Evolutionary conservation across 2,113 vertebrate species (phyloP).

Genomic region (Dasypus novemcinctus): DNA sequence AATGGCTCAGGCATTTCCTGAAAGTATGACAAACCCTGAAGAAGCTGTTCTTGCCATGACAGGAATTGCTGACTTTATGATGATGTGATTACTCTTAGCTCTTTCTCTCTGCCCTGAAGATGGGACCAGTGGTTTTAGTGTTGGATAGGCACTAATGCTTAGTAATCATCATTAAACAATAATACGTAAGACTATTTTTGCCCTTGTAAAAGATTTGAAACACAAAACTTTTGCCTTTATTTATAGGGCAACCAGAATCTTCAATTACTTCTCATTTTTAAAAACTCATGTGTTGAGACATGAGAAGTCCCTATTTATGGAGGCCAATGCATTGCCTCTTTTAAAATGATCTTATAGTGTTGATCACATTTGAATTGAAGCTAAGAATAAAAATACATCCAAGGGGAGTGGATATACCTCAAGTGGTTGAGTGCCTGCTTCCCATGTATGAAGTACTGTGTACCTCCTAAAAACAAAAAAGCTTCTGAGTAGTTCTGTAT

Average conservation of each 20-base stretch:
- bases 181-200: not conserved
- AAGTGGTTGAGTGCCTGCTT: no score
- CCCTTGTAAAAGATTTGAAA: not conserved
- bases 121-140: not conserved
- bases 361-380: not conserved
- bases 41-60: not conserved
- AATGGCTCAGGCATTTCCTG: not conserved
- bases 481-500: conserved; percentile 11
- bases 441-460: no score
- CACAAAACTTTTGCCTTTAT: conserved; percentile 22
- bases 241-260: conserved; percentile 1
- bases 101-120: not conserved
- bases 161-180: not conserved
- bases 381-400: conserved; percentile 28
- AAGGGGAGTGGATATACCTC: no score
- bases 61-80: not conserved
- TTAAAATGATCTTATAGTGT: not conserved
- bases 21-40: not conserved
- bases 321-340: not conserved
- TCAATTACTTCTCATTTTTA: conserved; percentile 17
- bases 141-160: not conserved
- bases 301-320: not conserved
- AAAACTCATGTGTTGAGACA: conserved; percentile 7
- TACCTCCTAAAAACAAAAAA: no score
- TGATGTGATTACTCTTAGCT: not conserved